phyloP scores from a whole-genome alignment of 2,113 vertebrate genomes.

The Psammodynastes pulverulentus region DNA sequence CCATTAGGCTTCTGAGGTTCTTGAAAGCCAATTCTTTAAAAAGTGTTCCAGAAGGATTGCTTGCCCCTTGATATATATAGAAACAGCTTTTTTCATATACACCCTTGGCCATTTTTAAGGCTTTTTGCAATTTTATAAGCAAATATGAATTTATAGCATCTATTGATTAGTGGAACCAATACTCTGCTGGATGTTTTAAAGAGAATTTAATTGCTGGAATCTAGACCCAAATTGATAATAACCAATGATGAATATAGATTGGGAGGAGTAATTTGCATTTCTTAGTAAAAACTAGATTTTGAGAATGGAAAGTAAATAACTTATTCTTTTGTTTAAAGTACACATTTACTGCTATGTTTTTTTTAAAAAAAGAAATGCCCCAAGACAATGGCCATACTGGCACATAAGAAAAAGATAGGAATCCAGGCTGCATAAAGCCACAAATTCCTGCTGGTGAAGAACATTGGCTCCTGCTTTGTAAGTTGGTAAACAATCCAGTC shows the following conservation, averaged over 20 bases:
- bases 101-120: background rate
- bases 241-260: background rate
- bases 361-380: background rate
- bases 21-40: background rate
- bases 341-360: background rate
- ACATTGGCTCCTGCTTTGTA: background rate
- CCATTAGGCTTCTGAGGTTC: background rate
- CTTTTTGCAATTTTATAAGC: background rate
- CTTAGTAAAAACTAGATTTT: background rate
- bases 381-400: background rate
- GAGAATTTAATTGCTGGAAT: background rate
- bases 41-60: background rate
- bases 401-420: background rate
- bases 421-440: background rate
- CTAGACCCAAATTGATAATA: background rate
- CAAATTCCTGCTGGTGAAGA: background rate
- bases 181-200: background rate
- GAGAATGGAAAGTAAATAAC: background rate
- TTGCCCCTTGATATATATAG: background rate
- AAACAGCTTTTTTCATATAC: background rate
- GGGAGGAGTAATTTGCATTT: background rate
- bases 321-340: background rate
- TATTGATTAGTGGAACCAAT: background rate
- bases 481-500: background rate
- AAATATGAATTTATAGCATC: background rate